phyloP scores from a whole-genome alignment of 2,113 vertebrate species.

The Heterochromis multidens region DNA sequence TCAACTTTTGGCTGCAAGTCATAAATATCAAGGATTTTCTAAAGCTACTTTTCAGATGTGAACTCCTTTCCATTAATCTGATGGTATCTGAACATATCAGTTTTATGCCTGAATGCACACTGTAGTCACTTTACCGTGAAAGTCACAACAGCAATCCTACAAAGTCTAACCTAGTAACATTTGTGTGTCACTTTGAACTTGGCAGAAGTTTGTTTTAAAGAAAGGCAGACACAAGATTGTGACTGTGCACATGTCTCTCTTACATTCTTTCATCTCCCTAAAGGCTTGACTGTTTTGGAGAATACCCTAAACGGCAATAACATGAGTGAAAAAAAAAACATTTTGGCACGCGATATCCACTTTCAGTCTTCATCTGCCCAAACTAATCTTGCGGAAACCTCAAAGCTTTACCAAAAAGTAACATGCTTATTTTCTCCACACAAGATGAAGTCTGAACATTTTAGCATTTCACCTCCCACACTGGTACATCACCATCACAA shows the following conservation, averaged over 20 bases:
- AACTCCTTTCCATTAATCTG: not conserved
- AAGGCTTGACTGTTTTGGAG: not conserved
- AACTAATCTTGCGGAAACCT: not conserved
- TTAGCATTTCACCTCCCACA: not conserved
- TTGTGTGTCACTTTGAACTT: not conserved
- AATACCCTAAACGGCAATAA: not conserved
- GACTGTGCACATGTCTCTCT: not conserved
- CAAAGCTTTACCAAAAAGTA: not conserved
- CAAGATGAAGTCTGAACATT: not conserved
- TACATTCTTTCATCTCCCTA: not conserved
- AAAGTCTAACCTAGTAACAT: not conserved
- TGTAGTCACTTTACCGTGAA: not conserved
- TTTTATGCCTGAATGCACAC: not conserved
- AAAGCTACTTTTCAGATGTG: not conserved
- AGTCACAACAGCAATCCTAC: not conserved
- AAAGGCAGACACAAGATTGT: not conserved
- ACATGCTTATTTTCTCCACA: not conserved
- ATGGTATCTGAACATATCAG: not conserved
- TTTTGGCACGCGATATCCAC: not conserved
- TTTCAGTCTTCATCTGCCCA: not conserved
- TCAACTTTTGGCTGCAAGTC: constrained; percentile 29
- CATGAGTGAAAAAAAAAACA: not conserved
- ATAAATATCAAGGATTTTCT: constrained; percentile 12
- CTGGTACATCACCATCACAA: not conserved
- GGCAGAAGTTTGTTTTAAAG: not conserved